Percentiles rank a stretch among this genome's conserved stretches.
phyloP scores from a whole-genome alignment of 2,113 vertebrate genomes.

The Pelecanus crispus region DNA sequence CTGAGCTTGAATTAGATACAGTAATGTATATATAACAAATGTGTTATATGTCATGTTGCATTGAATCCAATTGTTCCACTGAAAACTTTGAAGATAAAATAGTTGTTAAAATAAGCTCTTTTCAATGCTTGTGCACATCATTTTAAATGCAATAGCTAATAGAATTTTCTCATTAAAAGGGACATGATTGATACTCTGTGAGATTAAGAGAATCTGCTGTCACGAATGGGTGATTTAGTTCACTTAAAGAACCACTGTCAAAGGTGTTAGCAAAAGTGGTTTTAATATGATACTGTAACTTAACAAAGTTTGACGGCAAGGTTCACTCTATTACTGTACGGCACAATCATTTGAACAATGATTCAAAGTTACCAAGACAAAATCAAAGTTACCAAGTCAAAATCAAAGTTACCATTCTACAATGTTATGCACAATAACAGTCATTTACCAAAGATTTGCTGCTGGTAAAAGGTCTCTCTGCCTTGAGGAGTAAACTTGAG shows the following conservation, averaged over 20 bases:
- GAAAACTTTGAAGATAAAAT: conserved; percentile 13
- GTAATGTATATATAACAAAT: not conserved
- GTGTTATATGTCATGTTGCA: not conserved
- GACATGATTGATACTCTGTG: not conserved
- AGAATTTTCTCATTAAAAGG: conserved; percentile 16
- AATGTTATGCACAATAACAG: not conserved
- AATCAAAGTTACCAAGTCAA: too few relatives aligned
- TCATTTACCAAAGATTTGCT: not conserved
- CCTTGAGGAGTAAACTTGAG: not conserved
- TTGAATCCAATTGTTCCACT: conserved; percentile 38
- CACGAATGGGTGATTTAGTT: not conserved
- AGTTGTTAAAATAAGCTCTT: conserved; percentile 20
- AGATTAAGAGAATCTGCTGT: not conserved
- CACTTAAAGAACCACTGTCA: not conserved
- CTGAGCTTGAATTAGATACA: not conserved
- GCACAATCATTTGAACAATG: not conserved
- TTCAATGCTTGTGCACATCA: not conserved
- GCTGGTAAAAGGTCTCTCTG: not conserved
- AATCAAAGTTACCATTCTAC: not conserved
- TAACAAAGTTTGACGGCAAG: not conserved
- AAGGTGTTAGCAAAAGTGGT: not conserved
- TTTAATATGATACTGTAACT: not conserved
- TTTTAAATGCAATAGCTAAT: conserved; percentile 19
- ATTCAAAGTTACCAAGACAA: not conserved
- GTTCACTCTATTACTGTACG: not conserved